phyloP scores from a whole-genome alignment of 2,888 invertebrate genomes.

The Xylophagus ater region DNA sequence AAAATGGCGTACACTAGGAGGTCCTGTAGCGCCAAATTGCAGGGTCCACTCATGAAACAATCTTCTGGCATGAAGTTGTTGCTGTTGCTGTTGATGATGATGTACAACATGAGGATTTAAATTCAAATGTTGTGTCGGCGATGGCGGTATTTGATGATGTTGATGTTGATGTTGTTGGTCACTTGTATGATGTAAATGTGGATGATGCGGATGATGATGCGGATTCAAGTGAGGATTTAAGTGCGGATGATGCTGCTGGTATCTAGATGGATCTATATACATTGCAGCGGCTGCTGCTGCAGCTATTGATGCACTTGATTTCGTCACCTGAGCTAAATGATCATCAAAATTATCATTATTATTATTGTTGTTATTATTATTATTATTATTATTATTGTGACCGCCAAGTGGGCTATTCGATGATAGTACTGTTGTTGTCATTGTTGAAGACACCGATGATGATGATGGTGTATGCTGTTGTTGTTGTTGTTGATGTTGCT shows the following conservation, averaged over 20 bases:
- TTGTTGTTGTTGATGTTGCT: conserved; percentile 21
- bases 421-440: conserved; percentile 38
- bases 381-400: conserved; percentile 27
- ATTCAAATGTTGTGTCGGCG: conserved; percentile 32
- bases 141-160: conserved; percentile 26
- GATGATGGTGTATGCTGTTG: conserved; percentile 30
- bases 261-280: conserved; percentile 40
- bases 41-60: conserved; percentile 40
- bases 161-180: conserved; percentile 23
- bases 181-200: conserved; percentile 36
- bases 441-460: conserved; percentile 34
- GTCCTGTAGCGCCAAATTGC: conserved; percentile 38
- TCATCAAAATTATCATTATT: conserved; percentile 18
- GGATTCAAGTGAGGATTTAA: conserved; percentile 17
- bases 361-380: conserved; percentile 24
- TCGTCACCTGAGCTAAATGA: conserved; percentile 29
- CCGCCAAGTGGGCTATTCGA: conserved; percentile 36
- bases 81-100: conserved; percentile 39
- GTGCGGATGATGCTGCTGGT: conserved; percentile 38
- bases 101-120: conserved; percentile 36
- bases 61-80: conserved; percentile 37
- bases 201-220: conserved; percentile 31
- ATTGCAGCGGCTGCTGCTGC: conserved; percentile 40
- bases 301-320: conserved; percentile 33
- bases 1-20: conserved; percentile 33